Base-by-base conservation (phyloP, 1,140 invertebrate species). In the Sesamia nonagrioides region DNA sequence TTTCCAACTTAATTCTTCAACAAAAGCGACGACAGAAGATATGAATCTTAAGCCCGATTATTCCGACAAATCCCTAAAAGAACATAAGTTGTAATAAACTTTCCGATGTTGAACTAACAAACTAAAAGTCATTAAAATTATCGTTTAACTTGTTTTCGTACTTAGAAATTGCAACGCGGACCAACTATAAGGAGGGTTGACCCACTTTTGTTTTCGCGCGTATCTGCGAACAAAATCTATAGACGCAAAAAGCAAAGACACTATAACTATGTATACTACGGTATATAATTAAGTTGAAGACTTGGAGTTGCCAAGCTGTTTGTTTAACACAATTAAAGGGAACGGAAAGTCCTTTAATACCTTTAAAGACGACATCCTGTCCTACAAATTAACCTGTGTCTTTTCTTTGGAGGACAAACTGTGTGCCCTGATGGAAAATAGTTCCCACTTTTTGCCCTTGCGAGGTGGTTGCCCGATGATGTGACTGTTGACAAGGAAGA, bases 111-210 rank as follows among this genome's bases (percentile, higher is more conserved):
- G 27, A 54, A 37, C 48, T 71, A 77, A 72, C 75, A 17, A 83
- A 82, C 75, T 83, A 71, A 77, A 80, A 80, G 69, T 83, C 78
- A 83, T 83, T 83, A 83, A 83, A 83, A 80, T 83, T 80, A 83
- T 83, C 75, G 78, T 61, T 60, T 50, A 79, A 82, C 76, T 82
- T 82, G 66, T 54, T 69, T 69, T 60, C 63, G 76, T 76, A 77
- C 63, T 61, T 60, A 78, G 11, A 33, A 40, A 75, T 27, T 40
- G 69, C 48, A 61, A 54, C 37, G 68, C 48, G 60, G 37, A 17
- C 69, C 33, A 52, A 60, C 66, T 71, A 17, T 71, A 21, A 42
- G 48, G 68, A 61, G n/a, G 78, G 63, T 54, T 74, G 78, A 79
- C 78, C 78, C 71, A 79, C 58, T 79, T 68, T 48, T 21, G 35